Evolutionary conservation across 2,888 invertebrate genomes (phyloP).

Genomic region (Taphrorychus bicolor): DNA sequence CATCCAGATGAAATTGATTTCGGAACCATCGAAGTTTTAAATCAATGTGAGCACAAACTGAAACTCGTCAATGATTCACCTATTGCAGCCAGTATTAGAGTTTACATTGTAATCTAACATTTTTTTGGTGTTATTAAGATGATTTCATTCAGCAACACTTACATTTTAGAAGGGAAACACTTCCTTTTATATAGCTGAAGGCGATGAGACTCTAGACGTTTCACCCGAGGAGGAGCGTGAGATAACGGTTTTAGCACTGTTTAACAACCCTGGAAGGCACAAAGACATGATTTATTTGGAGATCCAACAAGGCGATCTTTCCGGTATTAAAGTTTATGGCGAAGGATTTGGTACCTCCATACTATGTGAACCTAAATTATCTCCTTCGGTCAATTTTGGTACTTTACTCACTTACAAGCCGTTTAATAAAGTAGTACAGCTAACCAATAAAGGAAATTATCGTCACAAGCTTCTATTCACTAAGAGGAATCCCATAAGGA

Average conservation of each 20-base stretch:
- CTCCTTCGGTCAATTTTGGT: constrained; percentile 66
- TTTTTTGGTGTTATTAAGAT: too few relatives aligned
- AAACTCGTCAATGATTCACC: constrained; percentile 74
- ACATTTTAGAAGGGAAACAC: constrained; percentile 29
- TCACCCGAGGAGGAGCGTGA: constrained; percentile 41
- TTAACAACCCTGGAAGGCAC: constrained; percentile 56
- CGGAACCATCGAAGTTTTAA: constrained; percentile 68
- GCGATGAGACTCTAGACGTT: constrained; percentile 46
- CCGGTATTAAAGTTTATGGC: constrained; percentile 62
- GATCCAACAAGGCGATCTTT: constrained; percentile 57
- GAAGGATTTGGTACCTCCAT: constrained; percentile 73
- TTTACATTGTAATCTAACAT: too few relatives aligned
- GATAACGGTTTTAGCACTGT: constrained; percentile 52
- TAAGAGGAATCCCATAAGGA: constrained; percentile 46
- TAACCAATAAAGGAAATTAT: constrained; percentile 66
- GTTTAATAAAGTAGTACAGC: constrained; percentile 58
- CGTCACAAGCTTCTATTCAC: constrained; percentile 65
- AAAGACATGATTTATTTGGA: constrained; percentile 50
- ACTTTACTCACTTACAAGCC: constrained; percentile 68
- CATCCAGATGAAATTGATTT: constrained; percentile 68
- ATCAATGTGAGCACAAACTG: constrained; percentile 61
- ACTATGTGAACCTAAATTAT: constrained; percentile 66
- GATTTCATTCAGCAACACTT: too few relatives aligned
- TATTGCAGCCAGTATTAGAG: constrained; percentile 65
- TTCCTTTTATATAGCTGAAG: constrained; percentile 53